phyloP scores from a whole-genome alignment of 2,113 vertebrate species.

The Tetraodon nigroviridis region DNA sequence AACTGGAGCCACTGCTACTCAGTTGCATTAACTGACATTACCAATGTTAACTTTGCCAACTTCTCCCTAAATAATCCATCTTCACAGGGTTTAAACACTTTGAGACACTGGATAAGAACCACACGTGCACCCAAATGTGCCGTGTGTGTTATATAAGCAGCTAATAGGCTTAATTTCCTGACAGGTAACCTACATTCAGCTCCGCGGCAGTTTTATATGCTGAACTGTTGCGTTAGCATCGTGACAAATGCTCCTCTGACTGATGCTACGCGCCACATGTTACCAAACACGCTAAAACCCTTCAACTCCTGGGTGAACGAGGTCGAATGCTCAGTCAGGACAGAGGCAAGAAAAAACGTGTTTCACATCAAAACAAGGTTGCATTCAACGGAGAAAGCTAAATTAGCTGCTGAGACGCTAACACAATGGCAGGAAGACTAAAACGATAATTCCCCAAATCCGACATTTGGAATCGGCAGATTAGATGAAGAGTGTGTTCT shows the following conservation, averaged over 20 bases:
- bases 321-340: too few relatives aligned
- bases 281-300: slow-evolving; percentile 11
- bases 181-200: slow-evolving; percentile 61
- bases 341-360: too few relatives aligned
- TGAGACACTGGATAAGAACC: slow-evolving; percentile 18
- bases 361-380: too few relatives aligned
- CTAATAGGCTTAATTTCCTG: slow-evolving; percentile 61
- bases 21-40: too few relatives aligned
- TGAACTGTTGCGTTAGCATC: slow-evolving; percentile 12
- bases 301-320: too few relatives aligned
- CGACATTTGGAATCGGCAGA: too few relatives aligned
- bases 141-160: slow-evolving; percentile 43
- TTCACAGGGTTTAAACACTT: slow-evolving; percentile 5
- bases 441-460: too few relatives aligned
- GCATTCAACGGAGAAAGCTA: too few relatives aligned
- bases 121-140: slow-evolving; percentile 9
- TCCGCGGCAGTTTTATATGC: slow-evolving; percentile 24
- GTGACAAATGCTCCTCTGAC: slow-evolving; percentile 29
- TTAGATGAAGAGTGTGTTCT: slow-evolving; percentile 25
- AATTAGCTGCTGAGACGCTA: too few relatives aligned
- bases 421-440: too few relatives aligned
- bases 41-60: not conserved
- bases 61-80: not conserved
- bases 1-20: too few relatives aligned
- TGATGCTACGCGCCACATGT: not conserved